Conservation (phyloP, 2,797 vertebrate genomes). For the Pogoniulus pusillus region DNA sequence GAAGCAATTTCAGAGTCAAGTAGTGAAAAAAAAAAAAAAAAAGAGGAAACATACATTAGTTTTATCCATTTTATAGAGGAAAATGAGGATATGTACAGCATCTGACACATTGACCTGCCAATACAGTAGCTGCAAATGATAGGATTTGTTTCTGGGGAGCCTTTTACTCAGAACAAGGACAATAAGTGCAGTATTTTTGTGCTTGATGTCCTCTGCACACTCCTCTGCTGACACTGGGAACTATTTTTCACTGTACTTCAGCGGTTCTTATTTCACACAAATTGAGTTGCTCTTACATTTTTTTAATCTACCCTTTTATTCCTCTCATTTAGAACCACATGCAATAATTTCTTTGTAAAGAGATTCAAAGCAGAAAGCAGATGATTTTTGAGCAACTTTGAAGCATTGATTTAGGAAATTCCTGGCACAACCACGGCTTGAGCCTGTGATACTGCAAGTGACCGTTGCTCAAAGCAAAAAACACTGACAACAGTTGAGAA, state of each 20-base stretch:
- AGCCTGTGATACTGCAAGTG: background rate
- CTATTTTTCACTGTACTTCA: background rate
- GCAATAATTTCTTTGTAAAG: conserved; percentile 10
- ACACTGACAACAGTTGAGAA: background rate
- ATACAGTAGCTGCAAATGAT: background rate
- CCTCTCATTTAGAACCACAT: background rate
- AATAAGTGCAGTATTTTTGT: background rate
- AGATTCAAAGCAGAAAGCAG: background rate
- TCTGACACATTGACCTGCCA: background rate
- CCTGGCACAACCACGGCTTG: background rate
- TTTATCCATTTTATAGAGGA: background rate
- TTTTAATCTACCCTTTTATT: background rate
- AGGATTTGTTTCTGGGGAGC: background rate
- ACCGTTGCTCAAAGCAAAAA: background rate
- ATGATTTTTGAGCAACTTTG: background rate
- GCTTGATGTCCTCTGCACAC: background rate
- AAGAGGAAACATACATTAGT: rapidly evolving
- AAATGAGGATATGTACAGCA: background rate
- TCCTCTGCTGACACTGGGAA: background rate
- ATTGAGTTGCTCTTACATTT: background rate
- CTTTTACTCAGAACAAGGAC: background rate
- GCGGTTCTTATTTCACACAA: background rate
- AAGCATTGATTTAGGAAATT: conserved; percentile 18
- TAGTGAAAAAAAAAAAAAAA: background rate
- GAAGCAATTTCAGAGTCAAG: background rate